Conservation (phyloP, 2,888 invertebrate genomes). For the Erannis defoliaria region DNA sequence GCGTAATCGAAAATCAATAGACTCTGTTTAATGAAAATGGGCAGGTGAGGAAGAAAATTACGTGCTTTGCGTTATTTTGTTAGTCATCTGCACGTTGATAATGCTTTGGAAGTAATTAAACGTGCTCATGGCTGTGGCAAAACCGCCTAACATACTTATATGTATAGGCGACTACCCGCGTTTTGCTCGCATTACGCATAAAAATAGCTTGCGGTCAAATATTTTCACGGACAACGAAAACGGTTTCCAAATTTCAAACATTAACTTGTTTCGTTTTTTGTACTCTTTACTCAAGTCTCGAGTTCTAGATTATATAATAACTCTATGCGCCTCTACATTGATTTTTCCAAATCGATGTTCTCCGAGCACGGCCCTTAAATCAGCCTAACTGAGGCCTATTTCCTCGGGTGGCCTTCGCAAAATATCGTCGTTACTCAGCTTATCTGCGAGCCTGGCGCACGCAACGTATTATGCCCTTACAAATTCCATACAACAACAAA, state of each 20-base stretch:
- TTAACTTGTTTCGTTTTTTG: not conserved
- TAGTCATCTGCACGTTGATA: slow-evolving; percentile 34
- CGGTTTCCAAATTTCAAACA: not conserved
- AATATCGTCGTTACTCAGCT: slow-evolving; percentile 65
- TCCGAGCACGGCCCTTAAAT: slow-evolving; percentile 40
- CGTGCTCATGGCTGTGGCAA: slow-evolving; percentile 22
- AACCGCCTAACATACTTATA: not conserved
- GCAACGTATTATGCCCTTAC: slow-evolving; percentile 64
- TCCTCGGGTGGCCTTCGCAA: slow-evolving; percentile 59
- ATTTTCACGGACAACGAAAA: not conserved
- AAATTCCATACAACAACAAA: slow-evolving; percentile 55
- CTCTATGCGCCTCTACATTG: slow-evolving; percentile 38
- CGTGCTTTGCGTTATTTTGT: slow-evolving; percentile 38
- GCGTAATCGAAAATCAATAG: slow-evolving; percentile 64
- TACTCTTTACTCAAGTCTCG: not conserved
- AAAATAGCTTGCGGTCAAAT: slow-evolving; percentile 1
- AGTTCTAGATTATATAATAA: slow-evolving; percentile 26
- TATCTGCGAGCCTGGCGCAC: slow-evolving; percentile 66
- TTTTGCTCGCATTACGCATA: not conserved
- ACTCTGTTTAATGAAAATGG: slow-evolving; percentile 49
- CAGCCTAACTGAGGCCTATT: slow-evolving; percentile 53
- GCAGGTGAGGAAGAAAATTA: slow-evolving; percentile 51
- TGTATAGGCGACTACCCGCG: not conserved
- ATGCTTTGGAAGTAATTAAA: slow-evolving; percentile 35
- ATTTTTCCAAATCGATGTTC: slow-evolving; percentile 52